Conservation (phyloP, 1,140 invertebrate genomes). For the Paralvinella palmiformis region DNA sequence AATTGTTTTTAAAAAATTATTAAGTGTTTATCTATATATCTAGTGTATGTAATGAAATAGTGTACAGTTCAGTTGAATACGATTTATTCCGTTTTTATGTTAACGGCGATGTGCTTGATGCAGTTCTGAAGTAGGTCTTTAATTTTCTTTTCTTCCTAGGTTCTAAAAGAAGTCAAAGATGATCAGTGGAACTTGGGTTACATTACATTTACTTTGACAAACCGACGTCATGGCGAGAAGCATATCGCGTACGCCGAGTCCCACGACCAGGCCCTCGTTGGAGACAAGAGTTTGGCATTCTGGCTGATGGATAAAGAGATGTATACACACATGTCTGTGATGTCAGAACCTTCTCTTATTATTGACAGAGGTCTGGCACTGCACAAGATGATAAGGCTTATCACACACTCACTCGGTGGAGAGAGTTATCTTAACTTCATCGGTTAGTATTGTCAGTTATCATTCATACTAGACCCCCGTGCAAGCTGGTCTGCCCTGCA, state of each 20-base stretch:
- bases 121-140: too few species aligned
- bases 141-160: slow-evolving; percentile 23
- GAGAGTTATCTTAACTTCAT: slow-evolving; percentile 99
- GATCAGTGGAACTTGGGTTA: slow-evolving; percentile 93
- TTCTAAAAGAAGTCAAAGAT: slow-evolving; percentile 63
- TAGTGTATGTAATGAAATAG: too few species aligned
- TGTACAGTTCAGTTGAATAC: too few species aligned
- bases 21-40: too few species aligned
- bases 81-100: too few species aligned
- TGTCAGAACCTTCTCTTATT: slow-evolving; percentile 56
- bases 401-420: slow-evolving; percentile 89
- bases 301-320: slow-evolving; percentile 99
- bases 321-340: slow-evolving; percentile 88
- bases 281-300: slow-evolving; percentile 97
- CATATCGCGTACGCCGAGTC: slow-evolving; percentile 95
- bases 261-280: slow-evolving; percentile 96
- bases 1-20: too few species aligned
- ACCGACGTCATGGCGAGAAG: slow-evolving; percentile 91
- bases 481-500: too few species aligned
- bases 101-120: too few species aligned
- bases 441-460: slow-evolving; percentile 62
- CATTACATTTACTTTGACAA: slow-evolving; percentile 89
- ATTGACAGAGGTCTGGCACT: slow-evolving; percentile 89
- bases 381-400: slow-evolving; percentile 93
- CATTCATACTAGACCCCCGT: too few species aligned